phyloP scores from a whole-genome alignment of 2,797 vertebrate species.

The Paguma larvata region DNA sequence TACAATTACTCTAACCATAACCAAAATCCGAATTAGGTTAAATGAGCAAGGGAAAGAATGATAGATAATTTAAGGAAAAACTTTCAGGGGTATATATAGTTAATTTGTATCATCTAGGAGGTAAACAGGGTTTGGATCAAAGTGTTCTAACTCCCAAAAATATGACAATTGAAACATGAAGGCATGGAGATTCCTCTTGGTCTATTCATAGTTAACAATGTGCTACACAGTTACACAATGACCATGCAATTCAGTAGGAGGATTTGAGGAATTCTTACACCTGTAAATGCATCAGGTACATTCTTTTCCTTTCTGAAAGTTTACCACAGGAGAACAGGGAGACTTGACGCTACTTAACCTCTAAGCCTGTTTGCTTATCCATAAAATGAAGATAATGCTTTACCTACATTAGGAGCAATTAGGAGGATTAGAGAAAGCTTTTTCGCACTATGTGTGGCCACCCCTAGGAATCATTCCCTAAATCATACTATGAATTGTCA shows the following conservation, averaged over 20 bases:
- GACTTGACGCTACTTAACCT: not conserved
- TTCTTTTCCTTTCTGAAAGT: not conserved
- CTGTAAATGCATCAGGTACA: too few relatives aligned
- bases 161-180: not conserved
- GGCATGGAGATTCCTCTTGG: not conserved
- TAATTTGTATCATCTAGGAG: not conserved
- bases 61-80: not conserved
- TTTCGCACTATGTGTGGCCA: not conserved
- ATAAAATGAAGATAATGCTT: not conserved
- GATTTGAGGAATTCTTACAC: not conserved
- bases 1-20: not conserved
- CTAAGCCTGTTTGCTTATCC: not conserved
- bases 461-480: not conserved
- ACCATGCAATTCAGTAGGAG: not conserved
- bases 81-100: not conserved
- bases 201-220: not conserved
- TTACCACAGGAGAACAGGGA: not conserved
- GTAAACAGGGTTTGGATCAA: not conserved
- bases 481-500: not conserved
- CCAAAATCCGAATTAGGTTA: not conserved
- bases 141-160: not conserved
- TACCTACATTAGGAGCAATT: not conserved
- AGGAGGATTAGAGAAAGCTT: not conserved
- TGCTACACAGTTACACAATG: not conserved
- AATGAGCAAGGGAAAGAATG: not conserved